Percentiles rank a stretch among this genome's conserved stretches.
Evolutionary conservation across 2,888 invertebrate species (phyloP).

Genomic region (Andrena praecox): DNA sequence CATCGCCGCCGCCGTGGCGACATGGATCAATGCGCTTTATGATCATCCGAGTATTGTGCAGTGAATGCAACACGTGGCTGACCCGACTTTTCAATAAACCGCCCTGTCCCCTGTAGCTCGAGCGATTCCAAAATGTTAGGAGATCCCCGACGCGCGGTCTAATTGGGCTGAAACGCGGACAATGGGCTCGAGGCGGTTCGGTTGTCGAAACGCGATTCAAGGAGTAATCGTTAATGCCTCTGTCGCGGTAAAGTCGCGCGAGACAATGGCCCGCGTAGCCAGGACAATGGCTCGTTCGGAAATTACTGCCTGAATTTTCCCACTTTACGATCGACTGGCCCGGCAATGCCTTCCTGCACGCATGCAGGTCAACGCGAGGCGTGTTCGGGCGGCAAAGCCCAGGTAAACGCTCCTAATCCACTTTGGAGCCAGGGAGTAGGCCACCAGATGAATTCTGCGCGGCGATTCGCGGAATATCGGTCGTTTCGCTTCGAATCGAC

Average conservation of each 20-base stretch:
- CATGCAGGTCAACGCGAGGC: slow-evolving; percentile 30
- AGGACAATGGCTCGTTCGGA: not conserved
- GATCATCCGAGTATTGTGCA: slow-evolving; percentile 20
- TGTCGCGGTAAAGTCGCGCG: not conserved
- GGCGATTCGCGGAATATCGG: slow-evolving; percentile 46
- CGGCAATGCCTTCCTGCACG: not conserved
- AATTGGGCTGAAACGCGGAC: not conserved
- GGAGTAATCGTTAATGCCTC: not conserved
- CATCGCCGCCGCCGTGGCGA: not conserved
- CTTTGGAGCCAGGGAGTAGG: slow-evolving; percentile 26
- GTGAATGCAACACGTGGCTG: slow-evolving; percentile 33
- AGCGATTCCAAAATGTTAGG: not conserved
- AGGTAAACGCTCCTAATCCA: slow-evolving; percentile 53
- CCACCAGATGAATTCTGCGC: slow-evolving; percentile 39
- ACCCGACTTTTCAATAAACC: not conserved
- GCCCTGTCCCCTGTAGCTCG: too few species aligned
- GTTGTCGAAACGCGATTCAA: not conserved
- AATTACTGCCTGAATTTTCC: slow-evolving; percentile 4
- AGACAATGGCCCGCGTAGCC: not conserved
- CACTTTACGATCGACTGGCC: slow-evolving; percentile 6
- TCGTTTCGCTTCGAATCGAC: slow-evolving; percentile 37
- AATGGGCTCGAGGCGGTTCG: not conserved
- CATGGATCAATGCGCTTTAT: slow-evolving; percentile 38
- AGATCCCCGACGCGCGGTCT: not conserved
- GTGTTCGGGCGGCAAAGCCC: not conserved